Percentiles rank a stretch among this genome's conserved stretches.
These are phyloP conservation scores for Sarcophilus harrisii DNA, from an alignment of 2,797 vertebrate genomes.

Conservation along the genomic window DNA sequence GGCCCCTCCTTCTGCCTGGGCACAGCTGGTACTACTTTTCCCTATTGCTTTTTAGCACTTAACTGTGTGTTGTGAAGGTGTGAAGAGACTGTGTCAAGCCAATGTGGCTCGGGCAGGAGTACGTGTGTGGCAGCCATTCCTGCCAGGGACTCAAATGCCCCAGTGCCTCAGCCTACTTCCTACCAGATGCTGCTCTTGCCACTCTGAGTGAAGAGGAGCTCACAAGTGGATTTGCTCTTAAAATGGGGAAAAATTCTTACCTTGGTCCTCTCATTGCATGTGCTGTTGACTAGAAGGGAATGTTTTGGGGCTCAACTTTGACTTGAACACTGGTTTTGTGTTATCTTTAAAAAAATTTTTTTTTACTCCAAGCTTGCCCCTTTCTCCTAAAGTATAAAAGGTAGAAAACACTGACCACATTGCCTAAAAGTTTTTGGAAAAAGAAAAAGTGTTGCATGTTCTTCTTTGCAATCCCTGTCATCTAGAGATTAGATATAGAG, in stretches of 20 bases:
- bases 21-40: constrained; percentile 30
- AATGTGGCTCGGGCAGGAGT: constrained; percentile 10
- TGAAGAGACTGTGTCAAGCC: constrained; percentile 12
- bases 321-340: background rate
- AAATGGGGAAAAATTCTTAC: constrained; percentile 75
- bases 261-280: constrained; percentile 73
- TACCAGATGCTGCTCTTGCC: constrained; percentile 62
- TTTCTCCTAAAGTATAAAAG: background rate
- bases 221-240: constrained; percentile 66
- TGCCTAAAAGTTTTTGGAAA: background rate
- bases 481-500: background rate
- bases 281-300: constrained; percentile 72
- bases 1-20: background rate
- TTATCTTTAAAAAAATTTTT: too few relatives aligned
- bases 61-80: constrained; percentile 26
- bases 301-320: constrained; percentile 59
- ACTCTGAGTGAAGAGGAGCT: constrained; percentile 43
- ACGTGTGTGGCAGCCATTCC: background rate
- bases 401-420: background rate
- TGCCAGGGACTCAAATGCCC: accelerated
- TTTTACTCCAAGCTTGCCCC: background rate
- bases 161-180: constrained; percentile 5
- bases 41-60: constrained; percentile 39
- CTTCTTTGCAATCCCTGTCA: background rate
- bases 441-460: background rate